phyloP scores from a whole-genome alignment of 2,113 vertebrate genomes.

The Diadophis punctatus region DNA sequence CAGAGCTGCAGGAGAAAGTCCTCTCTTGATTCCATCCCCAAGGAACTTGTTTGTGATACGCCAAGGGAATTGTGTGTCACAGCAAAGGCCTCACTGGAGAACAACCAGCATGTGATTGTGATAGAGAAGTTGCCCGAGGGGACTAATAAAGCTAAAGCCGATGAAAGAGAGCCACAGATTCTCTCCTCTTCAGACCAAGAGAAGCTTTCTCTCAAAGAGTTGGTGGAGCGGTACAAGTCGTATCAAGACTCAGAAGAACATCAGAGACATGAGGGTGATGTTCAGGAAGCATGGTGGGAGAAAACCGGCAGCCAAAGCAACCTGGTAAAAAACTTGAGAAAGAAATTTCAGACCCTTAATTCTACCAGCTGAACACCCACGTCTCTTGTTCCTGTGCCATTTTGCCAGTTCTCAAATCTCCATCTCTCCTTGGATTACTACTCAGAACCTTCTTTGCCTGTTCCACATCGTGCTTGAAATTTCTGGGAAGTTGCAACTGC shows the following conservation, averaged over 20 bases:
- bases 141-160: background rate
- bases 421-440: background rate
- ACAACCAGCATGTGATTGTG: conserved; percentile 68
- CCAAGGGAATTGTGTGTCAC: conserved; percentile 51
- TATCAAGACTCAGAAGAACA: conserved; percentile 78
- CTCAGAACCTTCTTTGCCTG: background rate
- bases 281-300: conserved; percentile 34
- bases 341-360: conserved; percentile 87
- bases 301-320: conserved; percentile 68
- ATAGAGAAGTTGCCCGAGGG: conserved; percentile 68
- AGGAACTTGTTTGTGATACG: background rate
- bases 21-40: background rate
- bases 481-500: background rate
- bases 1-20: background rate
- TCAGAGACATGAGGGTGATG: conserved; percentile 54
- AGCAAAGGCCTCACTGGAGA: conserved; percentile 62
- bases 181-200: conserved; percentile 74
- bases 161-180: conserved; percentile 66
- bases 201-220: conserved; percentile 79
- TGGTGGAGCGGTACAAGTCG: conserved; percentile 74
- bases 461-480: background rate
- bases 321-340: conserved; percentile 85
- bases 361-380: conserved; percentile 63
- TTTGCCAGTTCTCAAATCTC: background rate
- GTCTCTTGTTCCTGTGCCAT: background rate